phyloP scores from a whole-genome alignment of 2,797 vertebrate genomes.

The Coluber constrictor region DNA sequence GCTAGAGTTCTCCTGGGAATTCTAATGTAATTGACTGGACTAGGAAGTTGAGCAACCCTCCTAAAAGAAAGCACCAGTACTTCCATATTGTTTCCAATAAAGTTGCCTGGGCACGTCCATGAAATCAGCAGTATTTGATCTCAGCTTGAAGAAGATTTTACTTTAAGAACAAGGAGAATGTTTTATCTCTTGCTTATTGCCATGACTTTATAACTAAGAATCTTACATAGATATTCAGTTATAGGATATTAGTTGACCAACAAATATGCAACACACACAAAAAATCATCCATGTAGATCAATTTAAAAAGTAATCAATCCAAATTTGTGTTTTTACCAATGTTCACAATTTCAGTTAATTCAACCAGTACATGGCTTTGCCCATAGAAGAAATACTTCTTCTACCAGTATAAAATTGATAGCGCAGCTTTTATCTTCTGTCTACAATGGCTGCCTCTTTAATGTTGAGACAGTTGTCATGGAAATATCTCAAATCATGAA shows the following conservation, averaged over 20 bases:
- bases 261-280: not conserved
- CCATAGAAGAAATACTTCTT: not conserved
- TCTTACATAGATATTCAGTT: not conserved
- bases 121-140: not conserved
- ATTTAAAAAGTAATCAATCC: not conserved
- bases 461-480: not conserved
- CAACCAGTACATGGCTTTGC: not conserved
- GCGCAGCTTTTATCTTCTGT: not conserved
- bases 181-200: not conserved
- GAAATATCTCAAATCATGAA: not conserved
- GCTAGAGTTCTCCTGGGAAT: not conserved
- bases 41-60: not conserved
- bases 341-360: not conserved
- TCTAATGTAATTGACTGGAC: not conserved
- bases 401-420: not conserved
- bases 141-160: not conserved
- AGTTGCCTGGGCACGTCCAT: not conserved
- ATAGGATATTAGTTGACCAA: not conserved
- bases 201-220: not conserved
- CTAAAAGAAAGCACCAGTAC: not conserved
- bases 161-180: not conserved
- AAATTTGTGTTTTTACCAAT: not conserved
- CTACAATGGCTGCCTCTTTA: not conserved
- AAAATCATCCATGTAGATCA: not conserved
- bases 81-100: not conserved